These are phyloP conservation scores for Brachionus asplanchnoidis DNA, from an alignment of 1,140 invertebrate genomes.

Conservation along the genomic window DNA sequence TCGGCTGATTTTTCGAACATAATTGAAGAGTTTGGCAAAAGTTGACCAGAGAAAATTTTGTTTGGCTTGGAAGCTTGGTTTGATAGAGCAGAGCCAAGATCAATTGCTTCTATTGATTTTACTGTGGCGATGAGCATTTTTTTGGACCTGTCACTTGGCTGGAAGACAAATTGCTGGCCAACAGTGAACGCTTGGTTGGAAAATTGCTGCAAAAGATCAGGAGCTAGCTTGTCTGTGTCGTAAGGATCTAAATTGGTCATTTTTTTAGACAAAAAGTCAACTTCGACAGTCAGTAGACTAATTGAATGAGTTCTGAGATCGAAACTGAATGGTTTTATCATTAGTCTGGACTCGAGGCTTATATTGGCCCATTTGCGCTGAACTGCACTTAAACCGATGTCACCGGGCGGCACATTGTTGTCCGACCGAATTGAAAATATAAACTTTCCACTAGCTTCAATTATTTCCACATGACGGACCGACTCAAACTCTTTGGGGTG, in stretches of 20 bases:
- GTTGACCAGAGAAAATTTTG: conserved; percentile 47
- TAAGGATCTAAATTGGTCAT: conserved; percentile 76
- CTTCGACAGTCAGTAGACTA: conserved; percentile 75
- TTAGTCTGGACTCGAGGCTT: conserved; percentile 77
- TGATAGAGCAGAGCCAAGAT: conserved; percentile 70
- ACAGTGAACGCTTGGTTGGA: conserved; percentile 81
- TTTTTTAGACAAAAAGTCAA: conserved; percentile 88
- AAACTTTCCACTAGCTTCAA: conserved; percentile 69
- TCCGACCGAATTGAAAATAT: conserved; percentile 77
- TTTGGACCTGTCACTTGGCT: conserved; percentile 64
- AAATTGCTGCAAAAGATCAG: conserved; percentile 84
- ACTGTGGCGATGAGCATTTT: conserved; percentile 78
- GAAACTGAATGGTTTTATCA: conserved; percentile 74
- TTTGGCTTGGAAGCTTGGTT: conserved; percentile 56
- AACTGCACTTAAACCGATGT: conserved; percentile 82
- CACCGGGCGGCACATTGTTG: conserved; percentile 68
- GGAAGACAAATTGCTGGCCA: conserved; percentile 65
- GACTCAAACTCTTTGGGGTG: conserved; percentile 73
- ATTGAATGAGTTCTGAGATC: conserved; percentile 70
- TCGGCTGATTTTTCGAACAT: conserved; percentile 88
- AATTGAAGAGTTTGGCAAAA: conserved; percentile 73
- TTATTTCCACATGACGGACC: conserved; percentile 76
- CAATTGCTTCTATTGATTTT: conserved; percentile 81
- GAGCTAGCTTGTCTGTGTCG: conserved; percentile 90
- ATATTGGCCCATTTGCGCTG: conserved; percentile 87